Conservation (phyloP, 2,888 invertebrate genomes). For the Athripsodes cinereus region DNA sequence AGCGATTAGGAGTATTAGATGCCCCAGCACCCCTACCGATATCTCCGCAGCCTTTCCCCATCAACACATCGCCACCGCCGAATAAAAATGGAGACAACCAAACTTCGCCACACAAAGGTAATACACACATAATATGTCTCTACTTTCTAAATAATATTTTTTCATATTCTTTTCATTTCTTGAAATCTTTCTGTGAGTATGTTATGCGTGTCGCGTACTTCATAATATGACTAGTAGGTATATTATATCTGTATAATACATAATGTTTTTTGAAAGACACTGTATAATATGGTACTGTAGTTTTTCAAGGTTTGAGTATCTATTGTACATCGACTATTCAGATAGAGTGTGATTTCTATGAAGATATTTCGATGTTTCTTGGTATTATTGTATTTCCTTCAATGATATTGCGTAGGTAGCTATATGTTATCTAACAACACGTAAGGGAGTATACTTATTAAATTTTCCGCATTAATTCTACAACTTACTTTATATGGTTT, state of each 20-base stretch:
- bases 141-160: background rate
- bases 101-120: background rate
- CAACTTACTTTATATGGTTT: conserved; percentile 22
- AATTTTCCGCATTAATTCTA: conserved; percentile 25
- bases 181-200: no score
- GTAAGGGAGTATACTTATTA: conserved; percentile 21
- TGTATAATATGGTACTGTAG: no score
- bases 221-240: no score
- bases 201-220: no score
- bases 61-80: conserved; percentile 4
- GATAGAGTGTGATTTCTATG: no score
- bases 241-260: no score
- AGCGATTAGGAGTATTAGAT: conserved; percentile 23
- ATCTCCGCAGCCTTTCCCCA: conserved; percentile 8
- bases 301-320: no score
- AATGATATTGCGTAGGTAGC: background rate
- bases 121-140: background rate
- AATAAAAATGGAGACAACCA: conserved; percentile 4
- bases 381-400: no score
- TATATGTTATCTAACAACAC: conserved; percentile 5
- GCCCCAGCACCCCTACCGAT: conserved; percentile 25
- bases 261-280: no score
- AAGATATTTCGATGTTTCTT: no score
- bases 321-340: no score
- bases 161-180: no score